Conservation (phyloP, 2,797 vertebrate species). For the Urophycis tenuis region DNA sequence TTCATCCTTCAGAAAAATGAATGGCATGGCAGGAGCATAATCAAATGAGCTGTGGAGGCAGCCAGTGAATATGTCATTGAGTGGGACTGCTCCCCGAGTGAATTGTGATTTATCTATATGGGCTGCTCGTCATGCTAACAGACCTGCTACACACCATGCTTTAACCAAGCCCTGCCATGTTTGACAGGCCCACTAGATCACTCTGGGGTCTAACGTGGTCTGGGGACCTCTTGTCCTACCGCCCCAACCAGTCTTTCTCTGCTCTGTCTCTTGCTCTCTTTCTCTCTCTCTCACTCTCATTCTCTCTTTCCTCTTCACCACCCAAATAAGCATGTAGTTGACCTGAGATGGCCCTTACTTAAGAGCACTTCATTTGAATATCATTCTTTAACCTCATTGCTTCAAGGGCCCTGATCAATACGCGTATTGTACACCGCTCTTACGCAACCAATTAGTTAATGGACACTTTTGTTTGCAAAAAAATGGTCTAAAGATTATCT, state of each 20-base stretch:
- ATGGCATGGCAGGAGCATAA: conserved; percentile 90
- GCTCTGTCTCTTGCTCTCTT: background rate
- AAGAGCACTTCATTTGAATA: conserved; percentile 15
- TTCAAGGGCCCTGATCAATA: conserved; percentile 35
- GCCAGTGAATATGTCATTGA: conserved; percentile 99
- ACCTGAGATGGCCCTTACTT: conserved; percentile 44
- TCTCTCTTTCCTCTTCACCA: background rate
- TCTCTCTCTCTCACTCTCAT: background rate
- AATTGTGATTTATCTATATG: conserved; percentile 96
- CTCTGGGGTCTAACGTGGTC: conserved; percentile 62
- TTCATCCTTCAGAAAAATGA: conserved; percentile 99
- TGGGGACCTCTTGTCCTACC: conserved; percentile 66
- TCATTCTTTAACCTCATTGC: conserved; percentile 43
- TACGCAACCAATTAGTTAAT: conserved; percentile 11
- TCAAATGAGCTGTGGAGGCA: conserved; percentile 99
- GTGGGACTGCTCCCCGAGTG: conserved; percentile 94
- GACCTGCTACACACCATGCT: conserved; percentile 55
- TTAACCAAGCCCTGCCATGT: conserved; percentile 48
- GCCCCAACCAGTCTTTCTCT: conserved; percentile 32
- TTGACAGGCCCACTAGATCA: conserved; percentile 71
- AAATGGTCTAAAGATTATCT: background rate
- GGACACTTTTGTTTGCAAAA: conserved; percentile 15
- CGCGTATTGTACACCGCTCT: conserved; percentile 12
- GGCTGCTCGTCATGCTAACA: conserved; percentile 73
- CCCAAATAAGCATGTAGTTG: conserved; percentile 53